phyloP scores from a whole-genome alignment of 2,113 vertebrate species.

The Protomyctophum bolini region DNA sequence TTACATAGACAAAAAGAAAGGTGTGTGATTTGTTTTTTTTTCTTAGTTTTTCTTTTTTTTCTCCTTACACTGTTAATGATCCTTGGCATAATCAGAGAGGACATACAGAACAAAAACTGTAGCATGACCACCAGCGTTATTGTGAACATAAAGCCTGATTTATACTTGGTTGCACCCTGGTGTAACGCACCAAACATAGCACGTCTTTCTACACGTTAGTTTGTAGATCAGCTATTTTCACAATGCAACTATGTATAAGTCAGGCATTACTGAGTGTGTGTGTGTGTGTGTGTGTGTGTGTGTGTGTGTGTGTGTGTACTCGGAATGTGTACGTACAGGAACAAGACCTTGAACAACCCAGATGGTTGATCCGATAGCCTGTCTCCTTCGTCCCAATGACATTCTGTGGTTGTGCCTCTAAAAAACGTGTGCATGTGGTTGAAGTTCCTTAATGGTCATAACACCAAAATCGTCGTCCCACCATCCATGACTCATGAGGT shows the following conservation, averaged over 20 bases:
- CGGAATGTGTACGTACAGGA: conserved; percentile 39
- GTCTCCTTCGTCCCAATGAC: conserved; percentile 8
- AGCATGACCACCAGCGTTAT: conserved; percentile 56
- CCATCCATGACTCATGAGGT: conserved; percentile 28
- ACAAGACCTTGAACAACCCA: conserved; percentile 55
- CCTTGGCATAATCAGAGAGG: conserved; percentile 77
- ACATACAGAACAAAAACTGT: conserved; percentile 72
- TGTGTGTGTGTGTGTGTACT: background rate
- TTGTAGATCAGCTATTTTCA: too few species aligned
- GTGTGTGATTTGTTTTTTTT: conserved; percentile 35
- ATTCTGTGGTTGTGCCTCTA: conserved; percentile 5
- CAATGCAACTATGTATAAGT: too few species aligned
- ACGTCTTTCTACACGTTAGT: too few species aligned
- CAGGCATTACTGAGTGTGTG: too few species aligned
- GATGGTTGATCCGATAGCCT: conserved; percentile 1
- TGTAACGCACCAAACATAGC: too few species aligned
- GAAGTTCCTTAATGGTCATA: conserved; percentile 40
- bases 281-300: too few species aligned
- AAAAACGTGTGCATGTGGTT: conserved; percentile 24
- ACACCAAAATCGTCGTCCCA: conserved; percentile 48
- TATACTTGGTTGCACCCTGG: background rate
- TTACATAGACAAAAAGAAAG: conserved; percentile 49
- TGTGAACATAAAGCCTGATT: conserved; percentile 27
- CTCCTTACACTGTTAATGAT: conserved; percentile 56
- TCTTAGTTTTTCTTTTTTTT: too few species aligned